Evolutionary conservation across 1,140 invertebrate genomes (phyloP).

Genomic region (Reticulitermes speratus): DNA sequence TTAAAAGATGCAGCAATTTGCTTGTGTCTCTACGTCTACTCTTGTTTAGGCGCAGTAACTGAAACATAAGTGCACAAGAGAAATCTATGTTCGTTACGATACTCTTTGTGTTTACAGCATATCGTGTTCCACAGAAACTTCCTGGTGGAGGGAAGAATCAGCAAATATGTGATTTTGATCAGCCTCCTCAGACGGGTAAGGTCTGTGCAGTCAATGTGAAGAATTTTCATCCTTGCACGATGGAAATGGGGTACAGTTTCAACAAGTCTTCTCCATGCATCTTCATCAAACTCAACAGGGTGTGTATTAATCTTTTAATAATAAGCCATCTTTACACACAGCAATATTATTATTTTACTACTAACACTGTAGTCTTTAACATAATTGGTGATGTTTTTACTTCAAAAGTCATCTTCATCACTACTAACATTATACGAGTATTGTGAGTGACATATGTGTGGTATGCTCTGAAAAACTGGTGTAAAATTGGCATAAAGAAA

Average conservation of each 20-base stretch:
- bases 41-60: neutral
- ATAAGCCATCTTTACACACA: too few relatives aligned
- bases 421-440: too few relatives aligned
- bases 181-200: conserved; percentile 55
- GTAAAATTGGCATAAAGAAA: too few relatives aligned
- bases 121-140: conserved; percentile 47
- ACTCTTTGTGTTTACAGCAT: neutral
- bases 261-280: conserved; percentile 72
- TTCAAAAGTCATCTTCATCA: too few relatives aligned
- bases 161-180: conserved; percentile 64
- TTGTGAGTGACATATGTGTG: too few relatives aligned
- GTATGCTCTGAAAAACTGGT: too few relatives aligned
- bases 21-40: neutral
- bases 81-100: neutral
- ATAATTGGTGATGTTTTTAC: conserved; percentile 35
- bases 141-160: conserved; percentile 57
- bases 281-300: conserved; percentile 85
- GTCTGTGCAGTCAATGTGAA: conserved; percentile 69
- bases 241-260: conserved; percentile 67
- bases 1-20: neutral
- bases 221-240: conserved; percentile 64
- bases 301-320: conserved; percentile 45
- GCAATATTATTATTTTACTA: too few relatives aligned
- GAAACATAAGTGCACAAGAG: neutral
- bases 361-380: too few relatives aligned